Conservation (phyloP, 2,797 vertebrate species). For the Poecile montanus region DNA sequence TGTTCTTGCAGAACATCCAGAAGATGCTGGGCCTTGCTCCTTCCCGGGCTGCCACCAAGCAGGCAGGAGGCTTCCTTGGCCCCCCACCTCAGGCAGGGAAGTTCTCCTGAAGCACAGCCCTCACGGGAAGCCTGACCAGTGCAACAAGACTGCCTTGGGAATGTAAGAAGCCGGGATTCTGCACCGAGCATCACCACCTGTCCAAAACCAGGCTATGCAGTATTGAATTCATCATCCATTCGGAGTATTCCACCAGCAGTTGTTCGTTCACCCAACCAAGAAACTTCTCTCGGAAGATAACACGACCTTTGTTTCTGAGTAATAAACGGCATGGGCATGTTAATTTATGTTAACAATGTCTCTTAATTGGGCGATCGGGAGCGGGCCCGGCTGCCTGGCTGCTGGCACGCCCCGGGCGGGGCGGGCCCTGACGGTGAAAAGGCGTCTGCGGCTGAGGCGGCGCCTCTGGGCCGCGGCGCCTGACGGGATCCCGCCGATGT, state of each 20-base stretch:
- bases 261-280: constrained; percentile 6
- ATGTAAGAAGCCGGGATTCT: not conserved
- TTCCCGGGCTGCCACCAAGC: constrained; percentile 96
- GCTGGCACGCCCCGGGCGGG: not conserved
- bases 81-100: constrained; percentile 96
- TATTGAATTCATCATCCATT: not conserved
- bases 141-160: constrained; percentile 1
- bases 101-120: constrained; percentile 84
- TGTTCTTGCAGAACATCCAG: constrained; percentile 91
- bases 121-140: not conserved
- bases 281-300: constrained; percentile 27
- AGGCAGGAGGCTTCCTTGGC: constrained; percentile 96
- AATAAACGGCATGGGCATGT: constrained; percentile 61
- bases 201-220: not conserved
- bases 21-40: constrained; percentile 97
- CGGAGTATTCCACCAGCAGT: constrained; percentile 4
- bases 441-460: not conserved
- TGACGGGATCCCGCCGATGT: not conserved
- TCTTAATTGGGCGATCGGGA: not conserved
- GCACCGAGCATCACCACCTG: not conserved
- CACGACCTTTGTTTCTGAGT: constrained; percentile 40
- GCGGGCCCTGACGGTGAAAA: not conserved
- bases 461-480: not conserved
- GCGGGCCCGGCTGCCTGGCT: rapidly evolving
- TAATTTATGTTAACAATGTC: not conserved